Conservation (phyloP, 2,888 invertebrate species). For the Cylindroiulus punctatus region DNA sequence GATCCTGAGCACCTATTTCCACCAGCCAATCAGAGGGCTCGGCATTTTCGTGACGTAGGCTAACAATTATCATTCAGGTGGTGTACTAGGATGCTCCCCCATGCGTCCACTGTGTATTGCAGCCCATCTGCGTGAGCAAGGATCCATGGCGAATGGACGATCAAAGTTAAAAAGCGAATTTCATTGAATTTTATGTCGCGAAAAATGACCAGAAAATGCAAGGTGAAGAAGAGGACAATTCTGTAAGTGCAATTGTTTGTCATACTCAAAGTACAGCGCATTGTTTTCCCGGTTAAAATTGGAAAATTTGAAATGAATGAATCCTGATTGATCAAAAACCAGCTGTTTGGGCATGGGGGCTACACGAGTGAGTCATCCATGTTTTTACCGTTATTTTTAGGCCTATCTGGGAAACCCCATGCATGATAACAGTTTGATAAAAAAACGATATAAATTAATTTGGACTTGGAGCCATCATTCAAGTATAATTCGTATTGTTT, state of each 20-base stretch:
- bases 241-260: background rate
- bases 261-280: background rate
- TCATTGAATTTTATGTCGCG: background rate
- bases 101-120: background rate
- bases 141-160: slow-evolving; percentile 27
- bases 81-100: background rate
- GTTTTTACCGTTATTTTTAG: background rate
- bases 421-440: background rate
- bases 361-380: background rate
- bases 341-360: background rate
- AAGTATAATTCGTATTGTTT: background rate
- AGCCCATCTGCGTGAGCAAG: background rate
- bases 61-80: slow-evolving; percentile 9
- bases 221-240: slow-evolving; percentile 19
- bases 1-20: slow-evolving; percentile 30
- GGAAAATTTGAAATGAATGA: background rate
- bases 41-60: background rate
- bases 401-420: background rate
- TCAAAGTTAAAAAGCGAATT: background rate
- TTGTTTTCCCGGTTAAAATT: background rate
- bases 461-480: background rate
- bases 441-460: background rate
- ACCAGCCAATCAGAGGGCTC: background rate
- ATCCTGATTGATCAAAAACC: background rate
- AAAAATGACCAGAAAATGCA: slow-evolving; percentile 39